A percentile compares a stretch with the other conserved stretches of the same genome.
These are phyloP conservation scores for Episyrphus balteatus DNA, from an alignment of 1,140 invertebrate species.

Conservation along the genomic window DNA sequence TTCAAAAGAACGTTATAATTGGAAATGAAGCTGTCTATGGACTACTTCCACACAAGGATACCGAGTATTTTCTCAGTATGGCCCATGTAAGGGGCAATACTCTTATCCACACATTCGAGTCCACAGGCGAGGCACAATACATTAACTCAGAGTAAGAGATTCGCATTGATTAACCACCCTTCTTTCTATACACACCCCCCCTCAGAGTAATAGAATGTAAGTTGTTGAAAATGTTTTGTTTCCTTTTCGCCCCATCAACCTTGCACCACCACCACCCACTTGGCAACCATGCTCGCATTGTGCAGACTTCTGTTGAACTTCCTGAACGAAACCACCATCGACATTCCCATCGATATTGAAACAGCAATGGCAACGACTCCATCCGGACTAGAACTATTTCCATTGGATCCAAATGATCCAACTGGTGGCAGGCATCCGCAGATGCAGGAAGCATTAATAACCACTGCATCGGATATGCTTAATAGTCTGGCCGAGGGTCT, in stretches of 20 bases:
- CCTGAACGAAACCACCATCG: constrained; percentile 23
- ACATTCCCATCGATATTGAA: constrained; percentile 27
- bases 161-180: not conserved
- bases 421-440: constrained; percentile 30
- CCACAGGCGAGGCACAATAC: constrained; percentile 32
- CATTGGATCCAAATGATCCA: constrained; percentile 22
- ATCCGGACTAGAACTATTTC: constrained; percentile 21
- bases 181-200: not conserved
- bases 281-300: not conserved
- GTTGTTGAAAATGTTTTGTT: not conserved
- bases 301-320: constrained; percentile 25
- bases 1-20: constrained; percentile 34
- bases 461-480: constrained; percentile 23
- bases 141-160: constrained; percentile 28
- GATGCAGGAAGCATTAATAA: constrained; percentile 20
- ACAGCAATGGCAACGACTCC: constrained; percentile 21
- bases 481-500: constrained; percentile 35
- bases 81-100: constrained; percentile 32
- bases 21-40: constrained; percentile 34
- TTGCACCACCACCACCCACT: no score
- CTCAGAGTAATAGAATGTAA: not conserved
- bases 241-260: not conserved
- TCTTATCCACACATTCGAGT: constrained; percentile 33
- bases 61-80: constrained; percentile 29
- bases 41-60: constrained; percentile 27